Percentiles rank a stretch among this genome's conserved stretches.
phyloP scores from a whole-genome alignment of 1,140 invertebrate species.

The Tetragnatha versicolor region DNA sequence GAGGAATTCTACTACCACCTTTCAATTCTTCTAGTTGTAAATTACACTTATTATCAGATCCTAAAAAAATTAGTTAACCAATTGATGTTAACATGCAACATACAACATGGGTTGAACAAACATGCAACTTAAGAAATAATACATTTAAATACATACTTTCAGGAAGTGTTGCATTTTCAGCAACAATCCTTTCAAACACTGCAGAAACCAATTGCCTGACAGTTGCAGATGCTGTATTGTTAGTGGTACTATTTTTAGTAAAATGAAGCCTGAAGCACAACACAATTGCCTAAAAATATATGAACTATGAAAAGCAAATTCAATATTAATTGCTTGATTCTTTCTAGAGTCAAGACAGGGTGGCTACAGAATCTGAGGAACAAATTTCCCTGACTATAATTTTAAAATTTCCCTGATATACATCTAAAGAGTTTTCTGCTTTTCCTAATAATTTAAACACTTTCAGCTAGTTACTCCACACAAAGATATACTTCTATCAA shows the following conservation, averaged over 20 bases:
- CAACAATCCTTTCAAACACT: slow-evolving; percentile 92
- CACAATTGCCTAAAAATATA: slow-evolving; percentile 82
- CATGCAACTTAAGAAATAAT: not conserved
- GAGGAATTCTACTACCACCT: slow-evolving; percentile 75
- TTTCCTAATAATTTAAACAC: too few relatives aligned
- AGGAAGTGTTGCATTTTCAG: slow-evolving; percentile 64
- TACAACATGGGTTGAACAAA: not conserved
- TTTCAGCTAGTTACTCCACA: too few relatives aligned
- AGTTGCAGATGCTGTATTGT: slow-evolving; percentile 96
- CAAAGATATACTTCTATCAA: too few relatives aligned
- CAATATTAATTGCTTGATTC: too few relatives aligned
- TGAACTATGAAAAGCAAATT: too few relatives aligned
- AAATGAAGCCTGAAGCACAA: slow-evolving; percentile 95
- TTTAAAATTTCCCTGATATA: too few relatives aligned
- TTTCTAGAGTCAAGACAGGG: too few relatives aligned
- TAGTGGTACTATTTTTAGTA: slow-evolving; percentile 89
- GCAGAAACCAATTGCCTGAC: slow-evolving; percentile 94
- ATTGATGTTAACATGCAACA: not conserved
- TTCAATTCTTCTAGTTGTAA: slow-evolving; percentile 76
- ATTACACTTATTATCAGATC: slow-evolving; percentile 7
- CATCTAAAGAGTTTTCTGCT: too few relatives aligned
- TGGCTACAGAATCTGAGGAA: too few relatives aligned
- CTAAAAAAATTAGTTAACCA: not conserved
- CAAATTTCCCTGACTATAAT: too few relatives aligned
- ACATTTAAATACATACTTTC: slow-evolving; percentile 5